These are phyloP conservation scores for Leptestheria dahalacensis DNA, from an alignment of 1,140 invertebrate genomes.

Conservation along the genomic window DNA sequence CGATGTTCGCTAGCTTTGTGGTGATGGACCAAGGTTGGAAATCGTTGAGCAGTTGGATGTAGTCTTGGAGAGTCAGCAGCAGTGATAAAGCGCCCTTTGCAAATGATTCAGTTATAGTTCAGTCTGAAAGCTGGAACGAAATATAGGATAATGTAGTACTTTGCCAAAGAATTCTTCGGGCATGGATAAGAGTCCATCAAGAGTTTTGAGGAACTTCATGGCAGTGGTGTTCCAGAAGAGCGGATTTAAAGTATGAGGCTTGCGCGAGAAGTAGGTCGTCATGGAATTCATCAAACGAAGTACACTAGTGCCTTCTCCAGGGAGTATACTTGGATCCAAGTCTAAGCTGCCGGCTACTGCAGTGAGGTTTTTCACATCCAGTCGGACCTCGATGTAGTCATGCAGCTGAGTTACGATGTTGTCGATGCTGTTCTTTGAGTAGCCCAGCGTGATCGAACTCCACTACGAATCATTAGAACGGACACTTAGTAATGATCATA, in stretches of 20 bases:
- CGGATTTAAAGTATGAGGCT: neutral
- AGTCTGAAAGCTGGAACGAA: too few relatives aligned
- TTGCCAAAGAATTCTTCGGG: neutral
- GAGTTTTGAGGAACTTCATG: neutral
- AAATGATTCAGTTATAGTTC: too few relatives aligned
- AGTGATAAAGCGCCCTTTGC: neutral
- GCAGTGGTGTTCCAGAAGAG: neutral
- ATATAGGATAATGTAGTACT: too few relatives aligned
- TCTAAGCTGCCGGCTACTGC: too few relatives aligned
- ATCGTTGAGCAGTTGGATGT: neutral
- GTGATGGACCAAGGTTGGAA: neutral
- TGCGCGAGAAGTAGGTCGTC: neutral
- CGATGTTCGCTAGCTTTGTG: neutral
- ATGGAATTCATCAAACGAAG: neutral
- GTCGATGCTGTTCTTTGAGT: neutral
- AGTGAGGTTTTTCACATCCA: neutral
- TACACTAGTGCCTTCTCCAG: neutral
- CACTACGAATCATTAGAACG: too few relatives aligned
- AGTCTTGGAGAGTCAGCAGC: neutral
- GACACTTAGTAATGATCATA: neutral
- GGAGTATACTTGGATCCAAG: too few relatives aligned
- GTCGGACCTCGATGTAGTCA: neutral
- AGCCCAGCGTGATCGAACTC: neutral
- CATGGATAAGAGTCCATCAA: neutral
- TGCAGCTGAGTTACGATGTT: neutral